Base-by-base conservation (phyloP, 1,140 invertebrate species). In the Magallana angulata region DNA sequence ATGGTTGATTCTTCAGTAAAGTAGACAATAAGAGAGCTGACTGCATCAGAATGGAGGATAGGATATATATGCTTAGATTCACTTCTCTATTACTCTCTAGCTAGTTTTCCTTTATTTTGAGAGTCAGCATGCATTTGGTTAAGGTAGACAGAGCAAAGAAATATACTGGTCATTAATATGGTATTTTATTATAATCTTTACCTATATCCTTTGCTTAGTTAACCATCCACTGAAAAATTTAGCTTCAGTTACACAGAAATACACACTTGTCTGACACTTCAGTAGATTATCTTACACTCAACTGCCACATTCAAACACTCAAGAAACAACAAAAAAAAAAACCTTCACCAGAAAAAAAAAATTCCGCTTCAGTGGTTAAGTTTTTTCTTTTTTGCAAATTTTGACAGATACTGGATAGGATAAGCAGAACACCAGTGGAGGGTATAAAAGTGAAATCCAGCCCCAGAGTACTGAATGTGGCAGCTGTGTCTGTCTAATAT, bases 221-320 rank as follows among this genome's bases (percentile, higher is more conserved):
- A 76, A 76, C 68, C 68, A 76, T 76, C 68, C 68, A 76, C 68
- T 76, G 68, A 76, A 76, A 71, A 76, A 76, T 36, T 36, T 76
- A 36, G 18, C 36, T 76, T 24, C 36, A 18, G 24, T 76, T 30
- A 76, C 18, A 76, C 18, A 76, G 36, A 12, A 18, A 30, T 76
- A 76, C 9, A 76, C 68, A 76, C 24, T 36, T 24, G 24, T 76
- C 30, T 30, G 3, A 30, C 36, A 30, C 7, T 76, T 68, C 24
- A 30, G 36, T 8, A 76, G 68, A 0, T 71, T 18, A 71, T 11
- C 5, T 76, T 30, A 76, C 68, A 76, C 68, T 30, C 68, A 76
- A 76, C 68, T 76, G 36, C 24, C 68, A 76, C 24, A 62, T 62
- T 12, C 68, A 30, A 76, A 76, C 24, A 30, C 36, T 48, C 36